Conservation (phyloP, 2,888 invertebrate genomes). For the Sarcophaga variegata region DNA sequence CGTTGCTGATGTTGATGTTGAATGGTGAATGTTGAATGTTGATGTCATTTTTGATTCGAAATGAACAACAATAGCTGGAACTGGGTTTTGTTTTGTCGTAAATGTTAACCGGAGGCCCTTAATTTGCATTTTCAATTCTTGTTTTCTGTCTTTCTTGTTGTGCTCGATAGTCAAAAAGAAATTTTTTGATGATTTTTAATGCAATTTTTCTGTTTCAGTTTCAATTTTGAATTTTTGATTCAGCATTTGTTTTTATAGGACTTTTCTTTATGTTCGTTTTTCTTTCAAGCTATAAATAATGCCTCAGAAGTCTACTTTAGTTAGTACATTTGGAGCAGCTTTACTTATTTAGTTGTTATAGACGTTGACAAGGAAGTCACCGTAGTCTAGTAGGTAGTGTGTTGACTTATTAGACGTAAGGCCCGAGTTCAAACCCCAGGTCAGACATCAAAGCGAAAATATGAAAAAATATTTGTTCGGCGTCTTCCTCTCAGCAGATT, state of each 20-base stretch:
- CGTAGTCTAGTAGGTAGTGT: too few species aligned
- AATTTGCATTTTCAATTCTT: not conserved
- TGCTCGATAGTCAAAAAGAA: not conserved
- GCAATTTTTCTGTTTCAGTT: constrained; percentile 10
- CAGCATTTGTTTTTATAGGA: not conserved
- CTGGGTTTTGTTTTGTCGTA: constrained; percentile 9
- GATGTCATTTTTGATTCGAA: not conserved
- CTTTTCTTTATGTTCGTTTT: not conserved
- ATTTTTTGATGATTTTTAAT: not conserved
- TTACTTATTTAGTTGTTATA: too few species aligned
- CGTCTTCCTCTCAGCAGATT: too few species aligned
- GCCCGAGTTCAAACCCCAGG: too few species aligned
- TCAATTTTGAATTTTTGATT: constrained; percentile 1
- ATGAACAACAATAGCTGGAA: not conserved
- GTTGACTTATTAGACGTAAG: too few species aligned
- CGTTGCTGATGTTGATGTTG: too few species aligned
- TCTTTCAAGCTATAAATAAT: not conserved
- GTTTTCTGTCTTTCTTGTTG: too few species aligned
- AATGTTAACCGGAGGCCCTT: constrained; percentile 27
- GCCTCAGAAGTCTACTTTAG: not conserved
- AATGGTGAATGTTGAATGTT: not conserved
- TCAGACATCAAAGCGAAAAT: too few species aligned
- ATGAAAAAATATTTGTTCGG: too few species aligned
- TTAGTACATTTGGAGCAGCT: not conserved
- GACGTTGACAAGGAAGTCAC: too few species aligned